Percentiles rank a stretch among this genome's conserved stretches.
These are phyloP conservation scores for Crotalus tigris DNA, from an alignment of 2,113 vertebrate genomes.

Conservation along the genomic window DNA sequence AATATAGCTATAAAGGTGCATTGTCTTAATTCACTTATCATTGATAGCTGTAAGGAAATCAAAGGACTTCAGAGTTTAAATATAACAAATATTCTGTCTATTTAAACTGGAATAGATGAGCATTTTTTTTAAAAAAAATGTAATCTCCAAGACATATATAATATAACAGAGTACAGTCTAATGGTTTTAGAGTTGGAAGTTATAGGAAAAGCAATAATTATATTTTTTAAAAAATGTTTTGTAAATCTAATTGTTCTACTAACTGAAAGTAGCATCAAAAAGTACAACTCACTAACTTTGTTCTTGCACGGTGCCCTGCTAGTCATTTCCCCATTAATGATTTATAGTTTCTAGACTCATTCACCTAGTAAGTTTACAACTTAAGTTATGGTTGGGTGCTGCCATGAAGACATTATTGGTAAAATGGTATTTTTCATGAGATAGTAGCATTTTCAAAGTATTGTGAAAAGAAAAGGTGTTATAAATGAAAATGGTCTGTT, in stretches of 20 bases:
- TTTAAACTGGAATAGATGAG: not conserved
- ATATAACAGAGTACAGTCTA: not conserved
- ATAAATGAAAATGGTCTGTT: not conserved
- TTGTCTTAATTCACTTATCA: constrained; percentile 16
- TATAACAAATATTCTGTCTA: not conserved
- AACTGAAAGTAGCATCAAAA: not conserved
- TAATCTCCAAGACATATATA: not conserved
- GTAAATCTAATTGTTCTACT: not conserved
- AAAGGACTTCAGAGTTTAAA: not conserved
- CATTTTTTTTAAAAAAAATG: not conserved
- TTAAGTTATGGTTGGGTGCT: not conserved
- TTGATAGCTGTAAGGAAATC: not conserved
- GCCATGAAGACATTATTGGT: not conserved
- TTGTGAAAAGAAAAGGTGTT: not conserved
- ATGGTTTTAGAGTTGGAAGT: not conserved
- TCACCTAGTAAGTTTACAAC: not conserved
- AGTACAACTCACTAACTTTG: not conserved
- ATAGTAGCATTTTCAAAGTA: not conserved
- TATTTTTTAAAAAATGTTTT: not conserved
- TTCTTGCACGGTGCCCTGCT: not conserved
- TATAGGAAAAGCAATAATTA: not conserved
- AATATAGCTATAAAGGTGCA: constrained; percentile 26
- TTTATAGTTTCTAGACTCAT: not conserved
- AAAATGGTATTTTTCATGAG: not conserved
- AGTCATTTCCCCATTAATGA: not conserved